A percentile compares a stretch with the other conserved stretches of the same genome.
These are phyloP conservation scores for Gracilinanus agilis DNA, from an alignment of 2,113 vertebrate genomes.

Conservation along the genomic window DNA sequence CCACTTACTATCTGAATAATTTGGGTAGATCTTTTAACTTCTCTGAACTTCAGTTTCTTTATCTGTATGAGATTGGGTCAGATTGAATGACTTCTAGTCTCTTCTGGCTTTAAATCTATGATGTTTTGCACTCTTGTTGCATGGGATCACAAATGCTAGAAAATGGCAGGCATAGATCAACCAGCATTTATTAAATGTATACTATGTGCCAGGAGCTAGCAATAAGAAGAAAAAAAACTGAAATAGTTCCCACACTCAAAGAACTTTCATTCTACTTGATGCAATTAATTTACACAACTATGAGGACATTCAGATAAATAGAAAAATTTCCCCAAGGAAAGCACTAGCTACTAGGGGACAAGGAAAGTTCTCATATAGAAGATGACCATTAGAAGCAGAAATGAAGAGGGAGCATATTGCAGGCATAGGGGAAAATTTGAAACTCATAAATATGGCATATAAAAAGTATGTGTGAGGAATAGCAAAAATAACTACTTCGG, in stretches of 20 bases:
- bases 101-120: not conserved
- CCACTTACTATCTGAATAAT: not conserved
- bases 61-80: not conserved
- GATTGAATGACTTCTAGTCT: not conserved
- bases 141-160: not conserved
- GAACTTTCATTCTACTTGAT: not conserved
- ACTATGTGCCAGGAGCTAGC: not conserved
- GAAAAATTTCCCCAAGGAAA: not conserved
- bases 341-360: not conserved
- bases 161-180: not conserved
- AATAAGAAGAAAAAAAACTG: not conserved
- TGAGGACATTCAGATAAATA: not conserved
- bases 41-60: not conserved
- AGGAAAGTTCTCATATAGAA: not conserved
- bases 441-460: not conserved
- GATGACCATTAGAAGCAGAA: not conserved
- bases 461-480: no score
- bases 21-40: no score
- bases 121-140: not conserved
- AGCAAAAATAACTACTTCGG: no score
- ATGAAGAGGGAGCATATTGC: not conserved
- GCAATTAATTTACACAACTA: not conserved
- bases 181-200: not conserved
- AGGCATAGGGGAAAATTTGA: not conserved
- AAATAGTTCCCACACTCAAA: not conserved